These are phyloP conservation scores for Spheniscus mendiculus DNA, from an alignment of 2,113 vertebrate species.

Conservation along the genomic window DNA sequence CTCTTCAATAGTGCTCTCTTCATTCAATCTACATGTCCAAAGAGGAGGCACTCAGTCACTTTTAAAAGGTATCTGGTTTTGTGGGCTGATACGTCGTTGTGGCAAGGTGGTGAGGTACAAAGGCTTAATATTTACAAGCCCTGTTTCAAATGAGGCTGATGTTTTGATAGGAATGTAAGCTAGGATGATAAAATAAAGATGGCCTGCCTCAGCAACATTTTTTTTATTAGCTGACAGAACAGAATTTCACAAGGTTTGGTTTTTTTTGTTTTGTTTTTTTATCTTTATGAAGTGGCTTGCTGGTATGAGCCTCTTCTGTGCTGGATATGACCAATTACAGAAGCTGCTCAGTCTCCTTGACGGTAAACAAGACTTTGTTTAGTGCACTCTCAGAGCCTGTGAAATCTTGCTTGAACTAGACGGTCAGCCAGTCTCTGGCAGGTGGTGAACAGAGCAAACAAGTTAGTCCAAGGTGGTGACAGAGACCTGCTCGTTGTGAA, in stretches of 20 bases:
- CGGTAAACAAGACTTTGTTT: slow-evolving; percentile 54
- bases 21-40: background rate
- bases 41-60: background rate
- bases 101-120: background rate
- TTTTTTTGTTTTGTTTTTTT: background rate
- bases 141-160: background rate
- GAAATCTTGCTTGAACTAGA: slow-evolving; percentile 47
- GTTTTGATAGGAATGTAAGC: background rate
- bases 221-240: background rate
- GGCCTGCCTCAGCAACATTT: background rate
- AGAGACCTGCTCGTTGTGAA: background rate
- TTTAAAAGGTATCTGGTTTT: background rate
- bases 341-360: slow-evolving; percentile 9
- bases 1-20: background rate
- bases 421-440: background rate
- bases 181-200: background rate
- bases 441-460: background rate
- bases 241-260: background rate
- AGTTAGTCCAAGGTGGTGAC: background rate
- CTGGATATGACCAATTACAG: background rate
- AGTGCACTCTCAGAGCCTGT: slow-evolving; percentile 8
- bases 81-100: background rate
- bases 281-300: background rate
- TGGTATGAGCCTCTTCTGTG: background rate
- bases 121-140: background rate